These are phyloP conservation scores for Erynnis tages DNA, from an alignment of 2,888 invertebrate genomes.

Conservation along the genomic window DNA sequence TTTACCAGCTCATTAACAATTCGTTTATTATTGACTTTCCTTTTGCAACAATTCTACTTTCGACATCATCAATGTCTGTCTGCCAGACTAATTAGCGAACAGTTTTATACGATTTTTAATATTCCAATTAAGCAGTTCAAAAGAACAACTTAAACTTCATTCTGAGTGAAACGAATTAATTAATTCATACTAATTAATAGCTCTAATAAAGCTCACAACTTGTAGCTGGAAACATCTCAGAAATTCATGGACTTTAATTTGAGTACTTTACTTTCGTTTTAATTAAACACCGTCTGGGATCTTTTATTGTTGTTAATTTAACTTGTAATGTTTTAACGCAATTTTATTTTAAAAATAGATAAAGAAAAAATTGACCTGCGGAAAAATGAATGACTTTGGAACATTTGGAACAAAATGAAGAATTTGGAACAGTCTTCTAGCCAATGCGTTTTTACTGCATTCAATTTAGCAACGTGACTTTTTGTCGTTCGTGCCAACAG, in stretches of 20 bases:
- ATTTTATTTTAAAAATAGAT: no score
- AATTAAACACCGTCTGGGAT: not conserved
- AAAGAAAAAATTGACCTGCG: no score
- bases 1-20: no score
- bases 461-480: no score
- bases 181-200: not conserved
- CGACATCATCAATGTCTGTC: no score
- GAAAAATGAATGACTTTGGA: no score
- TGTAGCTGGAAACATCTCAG: not conserved
- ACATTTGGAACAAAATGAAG: no score
- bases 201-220: slow-evolving; percentile 1
- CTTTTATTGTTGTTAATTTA: not conserved
- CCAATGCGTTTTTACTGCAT: no score
- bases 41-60: no score
- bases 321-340: not conserved
- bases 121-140: not conserved
- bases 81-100: not conserved
- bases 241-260: slow-evolving; percentile 8
- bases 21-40: no score
- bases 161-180: not conserved
- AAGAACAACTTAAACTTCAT: not conserved
- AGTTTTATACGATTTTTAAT: not conserved
- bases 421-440: no score
- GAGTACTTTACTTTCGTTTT: not conserved
- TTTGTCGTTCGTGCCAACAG: no score